Evolutionary conservation across 2,888 invertebrate genomes (phyloP), one percentile per base, ranked within the genome.

Genomic region (Dryobotodes eremita): DNA sequence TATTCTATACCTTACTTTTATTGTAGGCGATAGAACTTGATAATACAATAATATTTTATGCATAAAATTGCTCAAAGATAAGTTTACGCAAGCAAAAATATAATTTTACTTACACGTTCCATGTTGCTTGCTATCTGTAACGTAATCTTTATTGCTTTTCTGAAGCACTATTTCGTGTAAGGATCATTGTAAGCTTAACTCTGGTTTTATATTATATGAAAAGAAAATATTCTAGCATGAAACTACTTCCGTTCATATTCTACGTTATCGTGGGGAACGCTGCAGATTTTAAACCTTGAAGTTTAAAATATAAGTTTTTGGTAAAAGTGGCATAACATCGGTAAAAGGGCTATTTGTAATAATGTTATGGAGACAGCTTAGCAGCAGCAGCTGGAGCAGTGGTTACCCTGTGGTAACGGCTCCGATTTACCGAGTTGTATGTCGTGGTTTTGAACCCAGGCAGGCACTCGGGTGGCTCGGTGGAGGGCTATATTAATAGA

Each of bases 81-180:
- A 76, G 85, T 81, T 71, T 48, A 70, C 85, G n/a, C 55, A 46
- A 62, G 82, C n/a, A 79, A 79, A 86, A 71, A 73, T 83, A 76
- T 73, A 73, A 82, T 78, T 82, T 77, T 71, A 73, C 72, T 66
- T 64, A 64, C 78, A 71, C 73, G 78, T 86, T 82, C 42, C 72
- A 36, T 59, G 55, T 73, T 66, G 74, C 72, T 73, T 66, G 74
- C 72, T 84, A 84, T 84, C 83, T 86, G 46, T 75, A 73, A 70
- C 42, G 78, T 75, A 83, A 84, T 84, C 84, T 86, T 84, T 84
- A 84, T 84, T 83, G 75, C 66, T 76, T 68, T 84, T 66, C 73
- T 70, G 82, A 85, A 77, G 75, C 83, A 78, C 78, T 82, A 71
- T 83, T 69, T 82, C 86, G 83, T 82, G 78, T 73, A 26, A 66